Evolutionary conservation across 2,888 invertebrate genomes (phyloP), one percentile per base, ranked within the genome.

Genomic region (Drosophila histrio): DNA sequence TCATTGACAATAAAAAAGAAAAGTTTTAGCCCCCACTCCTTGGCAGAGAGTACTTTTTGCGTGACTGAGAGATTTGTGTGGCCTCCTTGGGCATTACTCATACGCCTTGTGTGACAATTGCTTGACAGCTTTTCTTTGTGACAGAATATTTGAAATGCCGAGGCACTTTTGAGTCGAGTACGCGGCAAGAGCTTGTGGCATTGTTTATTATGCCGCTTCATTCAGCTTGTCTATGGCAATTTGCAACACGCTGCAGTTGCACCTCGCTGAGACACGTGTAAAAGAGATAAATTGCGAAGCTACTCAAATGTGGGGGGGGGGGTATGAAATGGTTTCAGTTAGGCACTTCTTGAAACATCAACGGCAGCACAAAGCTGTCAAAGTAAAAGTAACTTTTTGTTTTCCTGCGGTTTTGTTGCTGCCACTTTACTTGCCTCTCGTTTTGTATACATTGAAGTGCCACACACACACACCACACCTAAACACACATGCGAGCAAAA

Each of bases 81-180:
- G 36, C 21, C 39, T 57, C 24, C 56, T 57, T 53, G 64, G 38
- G 68, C 58, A 72, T 87, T 68, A 57, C 82, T 72, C 76, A 85
- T 85, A 66, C 79, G 79, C 79, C 68, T 15, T 30, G 69, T 78
- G 61, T 66, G 82, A 70, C 85, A 84, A 78, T 85, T 67, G 82
- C 61, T 38, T 53, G 53, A 54, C 43, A 34, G 62, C 19, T 52
- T 52, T 65, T 22, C 47, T 26, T 54, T 43, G 32, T 50, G 43
- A 21, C 21, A 28, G 50, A 38, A 50, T 30, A 50, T 28, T 39
- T 50, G 30, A 50, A 50, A 24, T 11, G 36, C 13, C 34, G 19
- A 32, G 21, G 43, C 43, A 30, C 53, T 54, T 41, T 28, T 8
- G 24, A 24, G 19, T 13, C 24, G 24, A 19, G 34, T 11, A 43